phyloP scores from a whole-genome alignment of 2,888 invertebrate genomes.

The Agapetus fuscipes region DNA sequence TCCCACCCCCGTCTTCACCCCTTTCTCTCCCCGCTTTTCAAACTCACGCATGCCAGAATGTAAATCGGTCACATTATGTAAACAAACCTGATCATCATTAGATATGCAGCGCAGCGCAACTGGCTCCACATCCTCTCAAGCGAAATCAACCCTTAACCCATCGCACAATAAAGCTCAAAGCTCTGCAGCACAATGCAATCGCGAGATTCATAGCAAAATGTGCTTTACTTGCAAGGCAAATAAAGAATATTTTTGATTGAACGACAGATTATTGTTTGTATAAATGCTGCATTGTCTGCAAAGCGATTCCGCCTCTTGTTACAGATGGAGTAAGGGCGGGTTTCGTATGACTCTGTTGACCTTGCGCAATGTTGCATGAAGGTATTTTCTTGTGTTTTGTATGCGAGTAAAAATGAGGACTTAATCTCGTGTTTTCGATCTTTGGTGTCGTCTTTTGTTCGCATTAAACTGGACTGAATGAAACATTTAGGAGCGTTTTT shows the following conservation, averaged over 20 bases:
- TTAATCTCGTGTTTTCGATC: slow-evolving; percentile 12
- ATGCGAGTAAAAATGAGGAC: slow-evolving; percentile 14
- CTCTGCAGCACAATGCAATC: too few relatives aligned
- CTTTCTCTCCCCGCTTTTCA: too few relatives aligned
- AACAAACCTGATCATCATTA: slow-evolving; percentile 20
- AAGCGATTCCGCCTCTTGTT: not conserved
- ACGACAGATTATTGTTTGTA: too few relatives aligned
- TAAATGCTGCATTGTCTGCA: too few relatives aligned
- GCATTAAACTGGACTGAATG: slow-evolving; percentile 4
- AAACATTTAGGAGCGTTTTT: slow-evolving; percentile 5
- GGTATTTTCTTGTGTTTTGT: too few relatives aligned
- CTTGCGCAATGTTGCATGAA: too few relatives aligned
- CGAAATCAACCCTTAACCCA: too few relatives aligned
- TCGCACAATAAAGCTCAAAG: slow-evolving; percentile 1
- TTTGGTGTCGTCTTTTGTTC: slow-evolving; percentile 1
- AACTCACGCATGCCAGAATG: slow-evolving; percentile 12
- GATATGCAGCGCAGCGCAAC: slow-evolving; percentile 9
- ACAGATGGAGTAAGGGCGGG: not conserved
- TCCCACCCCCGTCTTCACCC: not conserved
- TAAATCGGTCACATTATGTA: slow-evolving; percentile 21
- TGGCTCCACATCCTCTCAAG: too few relatives aligned
- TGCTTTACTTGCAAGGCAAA: not conserved
- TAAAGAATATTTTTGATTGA: not conserved
- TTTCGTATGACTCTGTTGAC: not conserved
- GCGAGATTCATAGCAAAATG: too few relatives aligned